These are phyloP conservation scores for Trilocha varians DNA, from an alignment of 2,888 invertebrate species.

Conservation along the genomic window DNA sequence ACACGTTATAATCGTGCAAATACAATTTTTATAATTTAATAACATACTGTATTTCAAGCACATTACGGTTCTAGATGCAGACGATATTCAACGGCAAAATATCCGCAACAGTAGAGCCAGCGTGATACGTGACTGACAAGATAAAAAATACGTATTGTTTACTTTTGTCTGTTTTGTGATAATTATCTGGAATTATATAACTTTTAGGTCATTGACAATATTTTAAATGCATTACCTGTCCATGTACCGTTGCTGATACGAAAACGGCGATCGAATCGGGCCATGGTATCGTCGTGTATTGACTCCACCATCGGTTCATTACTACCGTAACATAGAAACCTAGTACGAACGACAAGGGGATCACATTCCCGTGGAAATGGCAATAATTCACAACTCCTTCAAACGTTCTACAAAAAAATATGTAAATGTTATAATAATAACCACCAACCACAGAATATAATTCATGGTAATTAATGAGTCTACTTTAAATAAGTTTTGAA, in stretches of 20 bases:
- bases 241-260: conserved; percentile 87
- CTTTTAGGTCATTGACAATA: too few species aligned
- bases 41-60: background rate
- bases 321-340: conserved; percentile 96
- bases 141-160: background rate
- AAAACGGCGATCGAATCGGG: conserved; percentile 91
- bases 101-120: background rate
- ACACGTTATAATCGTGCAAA: background rate
- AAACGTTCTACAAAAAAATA: conserved; percentile 76
- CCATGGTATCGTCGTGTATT: conserved; percentile 88
- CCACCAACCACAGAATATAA: too few species aligned
- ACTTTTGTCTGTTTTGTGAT: background rate
- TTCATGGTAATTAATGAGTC: too few species aligned
- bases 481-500: too few species aligned
- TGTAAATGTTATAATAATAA: too few species aligned
- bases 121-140: background rate
- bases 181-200: background rate
- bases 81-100: background rate
- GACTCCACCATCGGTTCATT: conserved; percentile 94
- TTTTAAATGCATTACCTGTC: conserved; percentile 81
- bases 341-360: conserved; percentile 93
- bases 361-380: conserved; percentile 87
- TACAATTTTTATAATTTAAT: background rate
- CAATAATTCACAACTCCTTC: conserved; percentile 89
- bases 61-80: background rate